phyloP scores from a whole-genome alignment of 2,888 invertebrate species.

The Lithophane semibrunnea region DNA sequence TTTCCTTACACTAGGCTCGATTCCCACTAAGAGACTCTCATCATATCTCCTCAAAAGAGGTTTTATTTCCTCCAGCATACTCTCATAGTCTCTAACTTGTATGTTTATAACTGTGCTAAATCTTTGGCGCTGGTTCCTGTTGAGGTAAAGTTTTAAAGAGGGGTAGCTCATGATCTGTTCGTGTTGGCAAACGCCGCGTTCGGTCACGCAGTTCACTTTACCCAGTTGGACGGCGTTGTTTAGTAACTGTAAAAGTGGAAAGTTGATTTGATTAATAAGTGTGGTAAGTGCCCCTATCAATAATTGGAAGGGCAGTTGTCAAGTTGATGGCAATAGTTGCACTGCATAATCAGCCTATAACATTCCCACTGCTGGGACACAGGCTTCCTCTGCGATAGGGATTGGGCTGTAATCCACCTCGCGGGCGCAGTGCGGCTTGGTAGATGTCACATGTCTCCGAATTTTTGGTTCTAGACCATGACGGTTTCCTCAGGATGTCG shows the following conservation, averaged over 20 bases:
- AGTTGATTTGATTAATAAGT: not conserved
- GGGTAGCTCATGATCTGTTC: constrained; percentile 85
- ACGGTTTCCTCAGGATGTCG: not conserved
- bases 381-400: not conserved
- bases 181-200: constrained; percentile 83
- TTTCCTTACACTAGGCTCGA: constrained; percentile 68
- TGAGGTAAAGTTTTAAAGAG: constrained; percentile 80
- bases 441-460: not conserved
- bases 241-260: constrained; percentile 75
- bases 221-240: constrained; percentile 82
- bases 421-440: not conserved
- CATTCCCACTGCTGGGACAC: not conserved
- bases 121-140: constrained; percentile 71
- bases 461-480: not conserved
- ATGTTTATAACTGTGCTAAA: constrained; percentile 77
- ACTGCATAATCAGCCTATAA: not conserved
- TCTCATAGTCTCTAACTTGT: constrained; percentile 74
- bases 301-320: not conserved
- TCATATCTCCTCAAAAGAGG: constrained; percentile 77
- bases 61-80: constrained; percentile 75
- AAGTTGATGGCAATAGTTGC: not conserved
- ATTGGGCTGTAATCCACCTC: not conserved
- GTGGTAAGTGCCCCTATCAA: not conserved
- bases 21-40: constrained; percentile 68
- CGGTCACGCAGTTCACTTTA: constrained; percentile 85